Percentiles rank a stretch among this genome's conserved stretches.
Evolutionary conservation across 2,113 vertebrate genomes (phyloP).

Genomic region (Datnioides undecimradiatus): DNA sequence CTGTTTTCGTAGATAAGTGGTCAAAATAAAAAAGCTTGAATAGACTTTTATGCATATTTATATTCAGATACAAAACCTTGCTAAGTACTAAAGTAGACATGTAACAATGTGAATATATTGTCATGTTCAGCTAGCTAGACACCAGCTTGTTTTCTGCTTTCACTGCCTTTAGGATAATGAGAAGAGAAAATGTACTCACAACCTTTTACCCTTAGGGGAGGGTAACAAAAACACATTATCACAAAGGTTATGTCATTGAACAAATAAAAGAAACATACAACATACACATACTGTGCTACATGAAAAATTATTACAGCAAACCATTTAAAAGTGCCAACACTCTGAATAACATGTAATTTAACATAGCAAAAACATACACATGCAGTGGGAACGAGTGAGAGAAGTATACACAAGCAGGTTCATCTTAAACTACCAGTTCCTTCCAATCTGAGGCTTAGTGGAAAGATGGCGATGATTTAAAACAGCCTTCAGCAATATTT

Average conservation of each 20-base stretch:
- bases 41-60: conserved; percentile 90
- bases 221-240: conserved; percentile 19
- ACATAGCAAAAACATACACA: background rate
- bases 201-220: conserved; percentile 18
- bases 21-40: conserved; percentile 67
- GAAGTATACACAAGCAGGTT: background rate
- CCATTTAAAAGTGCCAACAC: background rate
- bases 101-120: conserved; percentile 86
- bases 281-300: background rate
- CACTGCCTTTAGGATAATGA: conserved; percentile 21
- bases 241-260: conserved; percentile 10
- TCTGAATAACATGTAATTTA: conserved; percentile 10
- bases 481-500: conserved; percentile 8
- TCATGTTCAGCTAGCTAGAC: conserved; percentile 83
- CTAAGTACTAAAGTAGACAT: conserved; percentile 84
- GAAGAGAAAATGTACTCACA: conserved; percentile 33
- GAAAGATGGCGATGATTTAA: conserved; percentile 28
- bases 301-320: background rate
- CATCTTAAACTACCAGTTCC: background rate
- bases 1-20: conserved; percentile 45
- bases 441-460: background rate
- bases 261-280: conserved; percentile 2
- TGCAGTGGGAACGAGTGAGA: background rate
- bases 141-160: conserved; percentile 81
- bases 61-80: conserved; percentile 87